phyloP scores from a whole-genome alignment of 2,113 vertebrate genomes.

The Tragelaphus scriptus region DNA sequence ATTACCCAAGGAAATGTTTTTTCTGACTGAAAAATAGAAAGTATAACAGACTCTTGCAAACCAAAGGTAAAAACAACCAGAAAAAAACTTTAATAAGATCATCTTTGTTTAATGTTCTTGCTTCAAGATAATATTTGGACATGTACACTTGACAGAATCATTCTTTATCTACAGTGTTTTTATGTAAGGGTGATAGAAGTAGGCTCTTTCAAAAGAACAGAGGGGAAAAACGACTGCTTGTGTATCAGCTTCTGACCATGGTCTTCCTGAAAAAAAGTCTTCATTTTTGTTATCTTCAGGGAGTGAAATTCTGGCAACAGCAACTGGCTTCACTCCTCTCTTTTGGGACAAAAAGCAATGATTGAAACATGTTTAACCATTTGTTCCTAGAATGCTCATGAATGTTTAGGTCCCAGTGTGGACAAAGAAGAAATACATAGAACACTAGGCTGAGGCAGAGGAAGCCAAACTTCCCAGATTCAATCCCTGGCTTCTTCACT shows the following conservation, averaged over 20 bases:
- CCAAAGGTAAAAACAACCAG: background rate
- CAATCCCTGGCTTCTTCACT: background rate
- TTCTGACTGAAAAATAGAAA: background rate
- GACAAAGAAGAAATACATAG: background rate
- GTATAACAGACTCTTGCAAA: background rate
- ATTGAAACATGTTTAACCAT: background rate
- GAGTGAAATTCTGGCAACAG: background rate
- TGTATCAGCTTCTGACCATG: background rate
- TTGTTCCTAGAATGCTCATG: background rate
- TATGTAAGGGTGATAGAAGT: background rate
- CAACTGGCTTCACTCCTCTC: background rate
- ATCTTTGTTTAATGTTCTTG: background rate
- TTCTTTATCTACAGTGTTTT: background rate
- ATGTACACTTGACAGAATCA: background rate
- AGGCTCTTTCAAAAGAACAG: background rate
- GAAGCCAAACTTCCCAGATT: background rate
- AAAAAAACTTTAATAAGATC: background rate
- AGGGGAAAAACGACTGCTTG: background rate
- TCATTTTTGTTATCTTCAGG: background rate
- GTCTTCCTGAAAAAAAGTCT: background rate
- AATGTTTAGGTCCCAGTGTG: background rate
- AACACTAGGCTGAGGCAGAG: background rate
- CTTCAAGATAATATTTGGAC: background rate
- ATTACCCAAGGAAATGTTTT: background rate
- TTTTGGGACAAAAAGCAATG: background rate